Evolutionary conservation across 2,888 invertebrate species (phyloP).

Genomic region (Stegana nigrithorax): DNA sequence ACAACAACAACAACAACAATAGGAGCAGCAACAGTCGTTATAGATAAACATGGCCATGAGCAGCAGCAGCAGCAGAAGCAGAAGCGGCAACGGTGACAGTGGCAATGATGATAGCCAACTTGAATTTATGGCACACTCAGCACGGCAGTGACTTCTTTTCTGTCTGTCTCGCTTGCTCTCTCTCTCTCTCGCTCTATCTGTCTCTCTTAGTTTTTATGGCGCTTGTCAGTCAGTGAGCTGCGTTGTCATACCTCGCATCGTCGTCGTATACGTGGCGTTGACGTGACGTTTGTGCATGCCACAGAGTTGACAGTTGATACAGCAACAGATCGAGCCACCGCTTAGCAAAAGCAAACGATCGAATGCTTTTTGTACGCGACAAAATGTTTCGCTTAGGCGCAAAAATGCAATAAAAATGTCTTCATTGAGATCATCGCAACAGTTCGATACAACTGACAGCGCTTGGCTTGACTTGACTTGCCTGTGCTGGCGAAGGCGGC

Average conservation of each 20-base stretch:
- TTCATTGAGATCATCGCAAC: conserved; percentile 55
- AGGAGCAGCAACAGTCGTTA: conserved; percentile 39
- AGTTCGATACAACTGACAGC: conserved; percentile 6
- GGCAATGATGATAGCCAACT: neutral
- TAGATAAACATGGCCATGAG: conserved; percentile 39
- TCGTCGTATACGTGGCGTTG: neutral
- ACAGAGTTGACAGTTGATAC: conserved; percentile 4
- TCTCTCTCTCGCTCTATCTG: too few species aligned
- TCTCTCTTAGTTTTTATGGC: neutral
- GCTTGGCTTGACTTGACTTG: neutral
- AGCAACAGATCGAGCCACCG: neutral
- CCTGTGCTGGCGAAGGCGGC: neutral
- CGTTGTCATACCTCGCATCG: too few species aligned
- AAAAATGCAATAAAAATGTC: conserved; percentile 36
- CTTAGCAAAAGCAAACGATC: neutral
- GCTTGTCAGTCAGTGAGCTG: neutral
- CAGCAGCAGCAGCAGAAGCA: conserved; percentile 39
- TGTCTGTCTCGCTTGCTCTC: too few species aligned
- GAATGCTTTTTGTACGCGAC: neutral
- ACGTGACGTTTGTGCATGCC: neutral
- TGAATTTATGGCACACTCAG: neutral
- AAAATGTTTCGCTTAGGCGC: conserved; percentile 21
- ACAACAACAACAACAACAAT: conserved; percentile 24
- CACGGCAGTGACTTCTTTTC: too few species aligned
- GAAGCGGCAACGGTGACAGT: conserved; percentile 17